Base-by-base conservation (phyloP, 1,140 invertebrate genomes). In the Lepidurus packardi region DNA sequence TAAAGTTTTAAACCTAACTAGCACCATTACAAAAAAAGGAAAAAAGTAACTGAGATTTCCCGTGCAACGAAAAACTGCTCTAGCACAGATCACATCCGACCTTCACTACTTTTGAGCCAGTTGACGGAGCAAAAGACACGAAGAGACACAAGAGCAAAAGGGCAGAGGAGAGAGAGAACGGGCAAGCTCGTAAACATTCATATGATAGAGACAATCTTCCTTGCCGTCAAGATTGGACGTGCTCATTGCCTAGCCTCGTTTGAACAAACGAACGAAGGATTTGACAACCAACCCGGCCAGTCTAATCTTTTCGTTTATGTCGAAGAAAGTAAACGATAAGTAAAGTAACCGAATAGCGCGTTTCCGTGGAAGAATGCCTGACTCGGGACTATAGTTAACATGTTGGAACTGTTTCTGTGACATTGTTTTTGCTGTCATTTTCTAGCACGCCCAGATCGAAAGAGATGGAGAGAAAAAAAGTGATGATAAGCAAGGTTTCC, bases 161-260 rank as follows among this genome's bases (percentile, higher is more conserved):
- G 34, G 2, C 34, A 34, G 1, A 34, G 34, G 34, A 34, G 34
- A 34, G 2, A 34, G 34, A 34, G 34, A 34, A 34, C 34, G 53
- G 53, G 53, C 8, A 65, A 16, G 16, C 16, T 65, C 53, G 53
- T 65, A 65, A 65, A 65, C 53, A 65, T 65, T 65, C 53, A 65
- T 65, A 65, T 65, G 53, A 65, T 65, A 65, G 53, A 65, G 53
- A 65, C 53, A 65, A 65, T 65, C 53, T 65, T 65, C 16, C 53
- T 13, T 21, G 53, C 53, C 53, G 53, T 65, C 53, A 65, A 65
- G 53, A 65, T 65, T 65, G 53, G 53, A 65, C 53, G 53, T 65
- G 53, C 53, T 65, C 53, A 65, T 65, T 65, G 53, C 53, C 53
- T 65, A 65, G 53, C 21, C 53, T 65, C 53, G 53, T 65, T 65